These are phyloP conservation scores for Etheostoma perlongum DNA, from an alignment of 2,797 vertebrate genomes.

Conservation along the genomic window DNA sequence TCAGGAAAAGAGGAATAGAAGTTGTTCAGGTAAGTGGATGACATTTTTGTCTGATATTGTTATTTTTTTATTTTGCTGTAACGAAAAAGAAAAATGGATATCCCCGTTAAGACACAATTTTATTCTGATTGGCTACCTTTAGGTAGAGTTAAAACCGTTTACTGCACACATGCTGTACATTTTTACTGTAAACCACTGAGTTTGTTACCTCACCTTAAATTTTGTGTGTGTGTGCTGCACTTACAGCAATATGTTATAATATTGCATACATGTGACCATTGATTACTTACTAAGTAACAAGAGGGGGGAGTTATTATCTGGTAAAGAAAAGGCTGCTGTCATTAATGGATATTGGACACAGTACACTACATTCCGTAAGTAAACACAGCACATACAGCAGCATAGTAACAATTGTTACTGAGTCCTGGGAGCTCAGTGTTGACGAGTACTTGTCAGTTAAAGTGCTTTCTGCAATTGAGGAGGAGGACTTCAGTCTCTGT, in stretches of 20 bases:
- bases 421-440: conserved; percentile 48
- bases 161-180: background rate
- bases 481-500: conserved; percentile 43
- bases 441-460: conserved; percentile 49
- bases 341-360: conserved; percentile 24
- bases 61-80: background rate
- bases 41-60: background rate
- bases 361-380: conserved; percentile 4
- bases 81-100: background rate
- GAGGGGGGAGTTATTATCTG: conserved; percentile 18
- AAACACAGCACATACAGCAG: conserved; percentile 29
- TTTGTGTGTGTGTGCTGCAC: background rate
- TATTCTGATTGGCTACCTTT: background rate
- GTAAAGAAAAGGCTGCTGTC: conserved; percentile 32
- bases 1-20: conserved; percentile 97
- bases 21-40: conserved; percentile 93
- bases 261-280: background rate
- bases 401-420: conserved; percentile 42
- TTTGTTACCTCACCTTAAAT: conserved; percentile 12
- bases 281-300: conserved; percentile 1
- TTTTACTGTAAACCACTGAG: background rate
- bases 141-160: background rate
- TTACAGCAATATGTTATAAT: background rate
- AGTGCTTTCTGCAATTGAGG: conserved; percentile 43
- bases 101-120: background rate